phyloP scores from a whole-genome alignment of 2,888 invertebrate genomes.

The Macrophya annulata region DNA sequence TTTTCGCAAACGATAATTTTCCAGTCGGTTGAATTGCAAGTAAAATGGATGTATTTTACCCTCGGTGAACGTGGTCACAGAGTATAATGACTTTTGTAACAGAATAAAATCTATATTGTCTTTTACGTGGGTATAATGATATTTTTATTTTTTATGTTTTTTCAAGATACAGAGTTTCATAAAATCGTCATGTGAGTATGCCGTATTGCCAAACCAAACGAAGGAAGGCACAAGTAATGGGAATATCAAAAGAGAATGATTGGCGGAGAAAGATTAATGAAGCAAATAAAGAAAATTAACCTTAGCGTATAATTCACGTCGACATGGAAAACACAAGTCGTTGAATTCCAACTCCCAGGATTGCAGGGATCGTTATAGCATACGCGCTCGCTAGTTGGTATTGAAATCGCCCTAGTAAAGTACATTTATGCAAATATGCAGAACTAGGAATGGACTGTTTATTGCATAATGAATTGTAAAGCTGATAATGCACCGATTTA shows the following conservation, averaged over 20 bases:
- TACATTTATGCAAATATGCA: constrained; percentile 50
- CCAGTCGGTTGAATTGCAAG: neutral
- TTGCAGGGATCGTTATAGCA: constrained; percentile 20
- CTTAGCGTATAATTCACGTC: constrained; percentile 22
- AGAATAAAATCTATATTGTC: neutral
- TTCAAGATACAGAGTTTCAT: neutral
- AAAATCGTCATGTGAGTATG: neutral
- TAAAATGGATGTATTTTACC: constrained; percentile 6
- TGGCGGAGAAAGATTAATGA: neutral
- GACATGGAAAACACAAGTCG: constrained; percentile 46
- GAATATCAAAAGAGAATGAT: constrained; percentile 26
- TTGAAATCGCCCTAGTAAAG: constrained; percentile 38
- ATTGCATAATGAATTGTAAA: constrained; percentile 50
- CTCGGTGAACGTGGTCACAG: neutral
- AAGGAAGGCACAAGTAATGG: constrained; percentile 6
- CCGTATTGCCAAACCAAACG: constrained; percentile 13
- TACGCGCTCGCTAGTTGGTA: constrained; percentile 34
- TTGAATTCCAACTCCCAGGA: constrained; percentile 37
- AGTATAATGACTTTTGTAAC: constrained; percentile 6
- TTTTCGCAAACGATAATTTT: constrained; percentile 25
- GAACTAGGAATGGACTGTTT: constrained; percentile 42
- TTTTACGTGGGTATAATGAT: neutral
- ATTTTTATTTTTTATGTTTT: neutral
- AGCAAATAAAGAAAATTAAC: neutral
- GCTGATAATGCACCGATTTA: constrained; percentile 46